Base-by-base conservation (phyloP, 2,888 invertebrate genomes). In the Scaptomyza reducta region DNA sequence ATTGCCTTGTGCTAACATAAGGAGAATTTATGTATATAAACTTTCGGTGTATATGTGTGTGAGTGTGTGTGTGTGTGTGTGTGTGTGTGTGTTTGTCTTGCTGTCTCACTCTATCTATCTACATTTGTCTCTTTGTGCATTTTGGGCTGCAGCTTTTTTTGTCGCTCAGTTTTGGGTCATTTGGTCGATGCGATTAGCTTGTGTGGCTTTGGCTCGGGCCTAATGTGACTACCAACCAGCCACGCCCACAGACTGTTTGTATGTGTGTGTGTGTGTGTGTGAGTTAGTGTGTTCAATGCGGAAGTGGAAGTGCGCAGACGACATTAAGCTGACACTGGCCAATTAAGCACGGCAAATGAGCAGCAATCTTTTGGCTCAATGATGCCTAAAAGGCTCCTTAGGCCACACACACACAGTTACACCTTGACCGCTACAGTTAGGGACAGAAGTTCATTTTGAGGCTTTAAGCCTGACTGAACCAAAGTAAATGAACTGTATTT, bases 311-410 rank as follows among this genome's bases (percentile, higher is more conserved):
- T 70, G 68, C 51, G 62, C 83, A 70, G 81, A 61, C 62, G 79
- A 74, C 83, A 79, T 81, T 83, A 83, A 84, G 84, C 87, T 77
- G 87, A 81, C 79, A 80, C 74, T 79, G 83, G 81, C 84, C 83
- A 84, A 84, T 84, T 84, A 84, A 61, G 79, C 71, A 79, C 77
- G 70, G 72, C 81, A 84, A 87, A 81, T 87, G 87, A 79, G 70
- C 81, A 86, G 81, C 81, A 84, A 86, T 84, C 84, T 86, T 83
- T 77, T 68, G 87, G 67, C 72, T 69, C 86, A 82, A 74, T 87
- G 84, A 81, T 83, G 83, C 87, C 77, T 64, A 73, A 81, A 85
- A 63, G 66, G 44, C 56, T 22, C 29, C 44, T 6, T n/a, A 46
- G 33, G 10, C 45, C 57, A 45, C 41, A 45, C 53, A 18, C 16